These are phyloP conservation scores for Cerceris rybyensis DNA, from an alignment of 2,888 invertebrate genomes.

Conservation along the genomic window DNA sequence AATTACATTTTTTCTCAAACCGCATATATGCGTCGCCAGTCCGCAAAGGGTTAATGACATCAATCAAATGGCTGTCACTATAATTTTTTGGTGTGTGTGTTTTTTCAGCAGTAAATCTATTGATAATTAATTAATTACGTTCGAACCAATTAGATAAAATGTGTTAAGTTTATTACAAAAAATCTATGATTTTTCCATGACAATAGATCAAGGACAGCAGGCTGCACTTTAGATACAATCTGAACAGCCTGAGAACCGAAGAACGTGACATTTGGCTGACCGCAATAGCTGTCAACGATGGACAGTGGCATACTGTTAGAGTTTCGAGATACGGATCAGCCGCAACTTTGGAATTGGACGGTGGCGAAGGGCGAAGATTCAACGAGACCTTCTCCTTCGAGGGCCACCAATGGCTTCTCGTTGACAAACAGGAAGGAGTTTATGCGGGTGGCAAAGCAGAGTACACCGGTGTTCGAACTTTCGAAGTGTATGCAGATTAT, in stretches of 20 bases:
- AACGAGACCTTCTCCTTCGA: constrained; percentile 95
- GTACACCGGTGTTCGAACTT: constrained; percentile 95
- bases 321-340: constrained; percentile 96
- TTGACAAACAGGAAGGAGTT: constrained; percentile 97
- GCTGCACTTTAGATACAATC: constrained; percentile 95
- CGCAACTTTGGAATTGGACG: constrained; percentile 95
- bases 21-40: no score
- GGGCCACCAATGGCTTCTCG: constrained; percentile 95
- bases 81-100: no score
- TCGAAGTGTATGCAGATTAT: constrained; percentile 97
- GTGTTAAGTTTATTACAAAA: background rate
- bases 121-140: no score
- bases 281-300: constrained; percentile 95
- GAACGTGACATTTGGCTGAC: constrained; percentile 95
- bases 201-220: constrained; percentile 93
- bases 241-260: constrained; percentile 95
- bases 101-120: no score
- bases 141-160: background rate
- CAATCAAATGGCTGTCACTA: no score
- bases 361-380: constrained; percentile 96
- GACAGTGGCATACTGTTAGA: constrained; percentile 97
- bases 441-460: constrained; percentile 98
- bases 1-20: no score
- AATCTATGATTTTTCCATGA: background rate
- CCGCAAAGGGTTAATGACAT: no score